Evolutionary conservation across 2,113 vertebrate genomes (phyloP).

Genomic region (Acrocephalus arundinaceus): DNA sequence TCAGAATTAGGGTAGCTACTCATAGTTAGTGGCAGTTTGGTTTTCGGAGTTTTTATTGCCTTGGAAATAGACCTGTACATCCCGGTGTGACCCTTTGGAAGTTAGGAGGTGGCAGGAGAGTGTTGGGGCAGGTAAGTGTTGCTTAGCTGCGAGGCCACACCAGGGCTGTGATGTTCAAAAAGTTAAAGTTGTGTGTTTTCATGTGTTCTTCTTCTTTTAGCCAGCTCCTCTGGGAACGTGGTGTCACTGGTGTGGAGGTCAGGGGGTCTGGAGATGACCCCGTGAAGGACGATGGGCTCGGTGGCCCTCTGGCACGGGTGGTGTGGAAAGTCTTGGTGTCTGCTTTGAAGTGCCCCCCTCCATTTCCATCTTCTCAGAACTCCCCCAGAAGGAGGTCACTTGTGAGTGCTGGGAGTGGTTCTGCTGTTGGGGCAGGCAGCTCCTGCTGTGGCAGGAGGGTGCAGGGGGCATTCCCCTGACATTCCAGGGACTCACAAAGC

Average conservation of each 20-base stretch:
- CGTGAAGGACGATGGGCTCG: rapidly evolving
- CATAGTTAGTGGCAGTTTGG: neutral
- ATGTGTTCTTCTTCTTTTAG: neutral
- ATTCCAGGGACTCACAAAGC: neutral
- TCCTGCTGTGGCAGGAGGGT: rapidly evolving
- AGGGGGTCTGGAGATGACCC: neutral
- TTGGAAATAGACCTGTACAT: neutral
- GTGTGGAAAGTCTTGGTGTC: rapidly evolving
- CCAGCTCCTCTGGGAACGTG: neutral
- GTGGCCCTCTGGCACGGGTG: no score
- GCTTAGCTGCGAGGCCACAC: neutral
- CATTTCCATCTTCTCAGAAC: neutral
- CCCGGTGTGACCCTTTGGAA: neutral
- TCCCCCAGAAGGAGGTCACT: neutral
- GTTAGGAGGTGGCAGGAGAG: neutral
- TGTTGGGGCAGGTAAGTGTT: neutral
- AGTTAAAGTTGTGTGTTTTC: neutral
- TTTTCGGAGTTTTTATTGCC: neutral
- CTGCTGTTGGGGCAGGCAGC: rapidly evolving
- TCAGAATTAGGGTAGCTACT: neutral
- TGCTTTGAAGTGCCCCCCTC: neutral
- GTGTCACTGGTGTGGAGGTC: neutral
- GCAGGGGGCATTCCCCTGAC: neutral
- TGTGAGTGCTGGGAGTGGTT: rapidly evolving
- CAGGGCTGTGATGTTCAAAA: neutral